A percentile compares a stretch with the other conserved stretches of the same genome.
Evolutionary conservation across 2,113 vertebrate species (phyloP).

Genomic region (Chloroceryle aenea): DNA sequence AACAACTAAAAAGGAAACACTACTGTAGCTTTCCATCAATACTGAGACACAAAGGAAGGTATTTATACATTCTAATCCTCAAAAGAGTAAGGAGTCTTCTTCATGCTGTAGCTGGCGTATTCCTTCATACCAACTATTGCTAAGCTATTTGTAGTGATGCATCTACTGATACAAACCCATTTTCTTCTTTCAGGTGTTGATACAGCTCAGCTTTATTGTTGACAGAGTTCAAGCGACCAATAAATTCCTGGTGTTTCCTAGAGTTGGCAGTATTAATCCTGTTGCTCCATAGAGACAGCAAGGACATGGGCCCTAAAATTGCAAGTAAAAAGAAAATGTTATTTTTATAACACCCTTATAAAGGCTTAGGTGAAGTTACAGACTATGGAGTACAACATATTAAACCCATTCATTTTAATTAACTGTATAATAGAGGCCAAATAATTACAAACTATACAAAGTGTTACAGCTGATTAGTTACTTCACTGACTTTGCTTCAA

Average conservation of each 20-base stretch:
- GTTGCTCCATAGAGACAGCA: slow-evolving; percentile 93
- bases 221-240: slow-evolving; percentile 89
- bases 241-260: slow-evolving; percentile 96
- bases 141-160: background rate
- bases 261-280: slow-evolving; percentile 95
- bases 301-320: slow-evolving; percentile 89
- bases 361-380: background rate
- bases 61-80: background rate
- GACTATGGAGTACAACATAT: background rate
- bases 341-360: background rate
- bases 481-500: background rate
- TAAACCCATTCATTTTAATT: background rate
- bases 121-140: background rate
- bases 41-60: background rate
- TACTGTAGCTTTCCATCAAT: background rate
- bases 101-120: background rate
- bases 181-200: slow-evolving; percentile 97
- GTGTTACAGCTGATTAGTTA: background rate
- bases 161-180: slow-evolving; percentile 85
- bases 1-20: background rate
- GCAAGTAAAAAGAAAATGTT: background rate
- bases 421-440: background rate
- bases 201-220: slow-evolving; percentile 96
- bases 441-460: background rate
- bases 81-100: background rate